Base-by-base conservation (phyloP, 2,888 invertebrate species). In the Platycnemis pennipes region DNA sequence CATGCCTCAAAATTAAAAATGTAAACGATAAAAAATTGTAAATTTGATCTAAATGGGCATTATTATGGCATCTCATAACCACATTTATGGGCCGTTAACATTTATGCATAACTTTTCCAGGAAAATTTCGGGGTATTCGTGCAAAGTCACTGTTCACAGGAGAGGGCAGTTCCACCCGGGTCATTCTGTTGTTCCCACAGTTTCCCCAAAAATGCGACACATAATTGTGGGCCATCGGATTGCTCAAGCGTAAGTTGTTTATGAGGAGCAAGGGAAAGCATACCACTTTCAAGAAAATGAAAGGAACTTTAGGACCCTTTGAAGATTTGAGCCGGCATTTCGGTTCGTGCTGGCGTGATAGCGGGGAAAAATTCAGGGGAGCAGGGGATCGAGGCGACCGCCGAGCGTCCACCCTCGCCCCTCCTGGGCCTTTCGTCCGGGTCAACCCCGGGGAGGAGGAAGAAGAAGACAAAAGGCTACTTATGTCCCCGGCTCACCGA, bases 401-500 rank as follows among this genome's bases (percentile, higher is more conserved):
- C 37, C 13, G 37, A 19, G 53, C 53, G 53, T 53, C 56, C 56
- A 42, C 19, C 2, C 22, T 49, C 53, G 26, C 46, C 45, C 45
- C 45, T 46, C n/a, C 46, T 2, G 87, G 22, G 26, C 87, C 44
- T 46, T 87, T 46, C 45, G 26, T 87, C 8, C 86, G 42, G 53
- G 42, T 16, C 4, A 89, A 42, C 8, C 4, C 26, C 19, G 31
- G 42, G 42, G 31, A 16, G 46, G 19, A n/a, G 13, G 22, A 88
- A 16, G 46, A 31, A n/a, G 13, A 8, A 88, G 31, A 69, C 69
- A 77, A 77, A 37, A 77, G 89, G 53, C 22, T 22, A 53, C 45
- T 45, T 46, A 56, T 53, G 89, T 89, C 37, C 42, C 37, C 89
- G 37, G 42, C 56, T 56, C 91, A 69, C 63, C 91, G 45, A 87